Evolutionary conservation across 2,113 vertebrate genomes (phyloP).

Genomic region (Podarcis raffonei): DNA sequence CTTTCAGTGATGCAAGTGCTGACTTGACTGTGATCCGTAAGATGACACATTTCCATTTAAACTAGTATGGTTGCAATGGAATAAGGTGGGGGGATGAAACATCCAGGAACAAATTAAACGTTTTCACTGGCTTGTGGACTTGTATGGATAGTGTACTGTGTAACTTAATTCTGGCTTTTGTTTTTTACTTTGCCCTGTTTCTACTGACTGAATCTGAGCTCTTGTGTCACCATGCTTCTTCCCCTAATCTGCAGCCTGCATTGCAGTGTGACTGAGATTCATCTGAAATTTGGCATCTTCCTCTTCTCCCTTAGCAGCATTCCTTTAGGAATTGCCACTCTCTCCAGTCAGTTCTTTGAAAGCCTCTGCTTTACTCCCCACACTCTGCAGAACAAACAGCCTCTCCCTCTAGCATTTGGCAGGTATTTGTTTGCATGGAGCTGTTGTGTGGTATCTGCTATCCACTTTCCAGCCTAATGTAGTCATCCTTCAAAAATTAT

Average conservation of each 20-base stretch:
- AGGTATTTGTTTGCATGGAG: not conserved
- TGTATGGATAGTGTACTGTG: not conserved
- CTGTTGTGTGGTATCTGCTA: not conserved
- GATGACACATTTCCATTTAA: not conserved
- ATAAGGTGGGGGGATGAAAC: not conserved
- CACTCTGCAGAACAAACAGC: constrained; percentile 18
- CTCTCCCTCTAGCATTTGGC: constrained; percentile 22
- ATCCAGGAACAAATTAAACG: not conserved
- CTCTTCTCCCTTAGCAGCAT: not conserved
- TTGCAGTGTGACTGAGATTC: not conserved
- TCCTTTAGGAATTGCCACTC: not conserved
- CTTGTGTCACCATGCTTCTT: not conserved
- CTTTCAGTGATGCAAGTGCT: not conserved
- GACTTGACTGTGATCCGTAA: not conserved
- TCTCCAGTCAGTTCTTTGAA: not conserved
- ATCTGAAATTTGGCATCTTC: not conserved
- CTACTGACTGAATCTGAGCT: not conserved
- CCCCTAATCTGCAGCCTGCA: fast-evolving
- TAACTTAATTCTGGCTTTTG: constrained; percentile 16
- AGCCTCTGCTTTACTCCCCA: not conserved
- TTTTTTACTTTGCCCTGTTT: not conserved
- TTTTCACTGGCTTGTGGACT: not conserved
- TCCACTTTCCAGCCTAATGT: not conserved
- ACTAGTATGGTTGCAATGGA: not conserved
- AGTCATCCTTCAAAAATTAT: not conserved